Evolutionary conservation across 2,113 vertebrate species (phyloP), one percentile per base, ranked within the genome.

Genomic region (Corvus moneduloides): DNA sequence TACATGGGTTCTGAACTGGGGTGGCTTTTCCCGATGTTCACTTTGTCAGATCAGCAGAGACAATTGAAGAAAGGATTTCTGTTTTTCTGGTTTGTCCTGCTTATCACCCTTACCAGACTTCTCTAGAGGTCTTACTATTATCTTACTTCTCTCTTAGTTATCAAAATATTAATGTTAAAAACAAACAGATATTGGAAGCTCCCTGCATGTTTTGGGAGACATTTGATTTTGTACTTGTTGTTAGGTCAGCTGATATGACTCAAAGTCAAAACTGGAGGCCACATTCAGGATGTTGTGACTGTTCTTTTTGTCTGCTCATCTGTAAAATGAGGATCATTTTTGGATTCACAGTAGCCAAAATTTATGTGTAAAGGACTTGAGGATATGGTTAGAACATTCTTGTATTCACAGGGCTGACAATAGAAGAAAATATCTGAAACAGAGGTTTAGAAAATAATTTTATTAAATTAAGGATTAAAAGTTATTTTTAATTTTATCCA

Each of bases 81-180:
- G 13, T 1, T 2, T 82, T 85, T 80, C 24, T 76, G 11, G 2
- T 35, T 35, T 73, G 49, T 0, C 13, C 6, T 30, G 62, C 6
- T 80, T 51, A 56, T 43, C 1, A 5, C 4, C 52, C 8, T 56
- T 66, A 49, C 17, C 17, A 37, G 32, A 23, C 10, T 80, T 73
- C 35, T 62, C 8, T 56, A 41, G 32, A 46, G 6, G 3, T 10
- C 30, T 81, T 30, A 15, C 9, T 39, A 13, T 58, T 86, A 0
- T 0, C 5, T 66, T 37, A 26, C 4, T 2, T 66, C 2, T 17
- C 55, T 44, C 4, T 41, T 39, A 41, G 39, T 41, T 41, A 41
- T 13, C 39, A 41, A 41, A 41, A 41, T 41, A 41, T 41, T 41
- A 13, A 41, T 41, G 39, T 41, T 41, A 41, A 41, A 41, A 39